These are phyloP conservation scores for Agriopis marginaria DNA, from an alignment of 2,888 invertebrate species.

Conservation along the genomic window DNA sequence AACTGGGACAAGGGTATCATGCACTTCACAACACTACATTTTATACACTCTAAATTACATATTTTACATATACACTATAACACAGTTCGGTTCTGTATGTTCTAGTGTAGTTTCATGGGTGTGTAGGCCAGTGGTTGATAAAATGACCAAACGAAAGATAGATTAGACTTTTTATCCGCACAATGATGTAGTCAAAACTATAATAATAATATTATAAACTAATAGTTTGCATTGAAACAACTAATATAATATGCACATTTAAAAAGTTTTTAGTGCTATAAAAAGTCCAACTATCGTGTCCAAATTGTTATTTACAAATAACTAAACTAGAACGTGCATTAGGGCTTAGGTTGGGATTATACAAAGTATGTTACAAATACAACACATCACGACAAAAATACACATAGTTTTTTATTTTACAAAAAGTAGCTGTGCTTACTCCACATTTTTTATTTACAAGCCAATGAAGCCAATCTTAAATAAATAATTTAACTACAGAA, in stretches of 20 bases:
- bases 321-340: constrained; percentile 9
- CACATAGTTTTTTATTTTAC: constrained; percentile 58
- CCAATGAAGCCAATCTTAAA: constrained; percentile 67
- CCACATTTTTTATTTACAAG: constrained; percentile 69
- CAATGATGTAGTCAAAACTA: too few relatives aligned
- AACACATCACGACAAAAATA: constrained; percentile 52
- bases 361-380: constrained; percentile 42
- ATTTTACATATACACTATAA: constrained; percentile 11
- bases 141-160: not conserved
- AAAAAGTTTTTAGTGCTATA: not conserved
- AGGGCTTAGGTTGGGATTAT: not conserved
- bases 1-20: constrained; percentile 23
- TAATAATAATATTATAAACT: too few relatives aligned
- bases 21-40: constrained; percentile 34
- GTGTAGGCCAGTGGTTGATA: too few relatives aligned
- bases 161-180: constrained; percentile 11
- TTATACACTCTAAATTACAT: constrained; percentile 10
- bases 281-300: constrained; percentile 15
- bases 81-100: not conserved
- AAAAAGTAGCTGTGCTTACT: constrained; percentile 59
- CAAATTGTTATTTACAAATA: constrained; percentile 17
- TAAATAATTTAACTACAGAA: constrained; percentile 65
- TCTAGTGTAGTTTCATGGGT: constrained; percentile 1
- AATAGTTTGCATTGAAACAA: not conserved
- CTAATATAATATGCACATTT: not conserved